Evolutionary conservation across 2,797 vertebrate species (phyloP).

Genomic region (Valencia hispanica): DNA sequence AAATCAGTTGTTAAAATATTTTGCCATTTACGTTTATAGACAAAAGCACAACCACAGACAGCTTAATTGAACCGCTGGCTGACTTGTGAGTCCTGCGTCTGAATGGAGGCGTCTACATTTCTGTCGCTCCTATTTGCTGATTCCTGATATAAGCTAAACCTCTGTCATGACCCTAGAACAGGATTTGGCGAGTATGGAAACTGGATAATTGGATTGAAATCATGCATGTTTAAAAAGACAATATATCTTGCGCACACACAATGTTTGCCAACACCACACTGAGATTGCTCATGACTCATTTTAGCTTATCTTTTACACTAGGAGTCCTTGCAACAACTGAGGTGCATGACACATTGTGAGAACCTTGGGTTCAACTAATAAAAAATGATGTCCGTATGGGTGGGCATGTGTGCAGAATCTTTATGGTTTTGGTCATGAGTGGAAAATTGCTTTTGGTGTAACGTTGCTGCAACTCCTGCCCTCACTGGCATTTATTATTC

Average conservation of each 20-base stretch:
- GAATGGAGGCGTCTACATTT: no score
- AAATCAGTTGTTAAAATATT: no score
- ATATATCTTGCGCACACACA: neutral
- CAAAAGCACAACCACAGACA: no score
- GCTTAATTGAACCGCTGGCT: no score
- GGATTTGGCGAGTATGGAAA: neutral
- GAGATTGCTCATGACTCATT: neutral
- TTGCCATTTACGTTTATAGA: no score
- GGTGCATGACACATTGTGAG: neutral
- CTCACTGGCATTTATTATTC: slow-evolving; percentile 59
- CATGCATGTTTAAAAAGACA: no score
- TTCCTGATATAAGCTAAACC: neutral
- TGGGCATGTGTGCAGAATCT: neutral
- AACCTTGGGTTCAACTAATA: neutral
- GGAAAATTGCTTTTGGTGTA: slow-evolving; percentile 14
- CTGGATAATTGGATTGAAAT: neutral
- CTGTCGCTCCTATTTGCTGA: no score
- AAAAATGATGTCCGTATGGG: neutral
- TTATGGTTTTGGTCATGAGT: neutral
- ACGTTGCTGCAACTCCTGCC: slow-evolving; percentile 20
- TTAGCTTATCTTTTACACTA: neutral
- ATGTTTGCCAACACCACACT: neutral
- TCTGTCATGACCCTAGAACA: neutral
- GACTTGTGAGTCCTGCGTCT: no score
- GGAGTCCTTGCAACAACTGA: neutral